phyloP scores from a whole-genome alignment of 2,888 invertebrate genomes.

The Homarus gammarus region DNA sequence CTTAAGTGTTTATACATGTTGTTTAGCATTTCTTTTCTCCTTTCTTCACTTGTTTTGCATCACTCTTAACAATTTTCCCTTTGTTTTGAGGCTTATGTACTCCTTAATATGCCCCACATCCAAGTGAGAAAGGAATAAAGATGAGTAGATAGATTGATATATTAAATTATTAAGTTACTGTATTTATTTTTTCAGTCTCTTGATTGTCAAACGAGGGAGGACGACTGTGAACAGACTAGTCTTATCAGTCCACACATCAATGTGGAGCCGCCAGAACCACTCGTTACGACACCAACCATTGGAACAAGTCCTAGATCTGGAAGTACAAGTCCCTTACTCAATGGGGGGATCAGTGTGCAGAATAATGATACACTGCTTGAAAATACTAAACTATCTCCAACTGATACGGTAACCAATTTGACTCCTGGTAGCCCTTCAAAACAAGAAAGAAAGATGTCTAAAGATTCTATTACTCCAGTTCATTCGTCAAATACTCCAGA shows the following conservation, averaged over 20 bases:
- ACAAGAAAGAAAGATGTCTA: neutral
- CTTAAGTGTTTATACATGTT: too few species aligned
- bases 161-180: neutral
- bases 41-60: too few species aligned
- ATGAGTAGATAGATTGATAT: too few species aligned
- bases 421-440: slow-evolving; percentile 5
- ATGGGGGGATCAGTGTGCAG: slow-evolving; percentile 27
- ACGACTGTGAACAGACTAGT: slow-evolving; percentile 34
- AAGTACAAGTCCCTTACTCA: slow-evolving; percentile 44
- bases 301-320: slow-evolving; percentile 16
- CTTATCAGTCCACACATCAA: slow-evolving; percentile 14
- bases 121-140: too few species aligned
- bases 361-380: slow-evolving; percentile 22
- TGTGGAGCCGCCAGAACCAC: slow-evolving; percentile 25
- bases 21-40: too few species aligned
- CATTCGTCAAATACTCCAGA: slow-evolving; percentile 34
- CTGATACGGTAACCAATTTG: neutral
- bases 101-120: too few species aligned
- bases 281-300: neutral
- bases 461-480: neutral
- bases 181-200: slow-evolving; percentile 12
- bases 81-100: too few species aligned
- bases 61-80: too few species aligned
- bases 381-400: slow-evolving; percentile 3
- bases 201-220: slow-evolving; percentile 36